Conservation (phyloP, 2,797 vertebrate genomes). For the Rhinichthys osculus region DNA sequence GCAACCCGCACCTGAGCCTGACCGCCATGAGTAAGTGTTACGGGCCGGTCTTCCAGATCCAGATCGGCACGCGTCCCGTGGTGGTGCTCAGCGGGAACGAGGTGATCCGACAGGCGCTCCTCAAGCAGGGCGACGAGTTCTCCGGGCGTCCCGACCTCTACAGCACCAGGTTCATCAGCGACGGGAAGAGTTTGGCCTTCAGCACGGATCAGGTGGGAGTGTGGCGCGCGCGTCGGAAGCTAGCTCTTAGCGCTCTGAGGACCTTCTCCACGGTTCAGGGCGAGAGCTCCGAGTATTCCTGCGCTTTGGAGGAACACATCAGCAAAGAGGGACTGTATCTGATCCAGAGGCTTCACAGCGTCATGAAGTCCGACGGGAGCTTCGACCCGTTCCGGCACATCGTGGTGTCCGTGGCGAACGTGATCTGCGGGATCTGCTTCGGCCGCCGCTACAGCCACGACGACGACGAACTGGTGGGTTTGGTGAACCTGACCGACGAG, state of each 20-base stretch:
- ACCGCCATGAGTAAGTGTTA: slow-evolving; percentile 82
- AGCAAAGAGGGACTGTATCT: slow-evolving; percentile 82
- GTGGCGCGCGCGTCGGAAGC: slow-evolving; percentile 85
- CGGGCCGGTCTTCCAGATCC: slow-evolving; percentile 85
- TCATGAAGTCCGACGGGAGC: slow-evolving; percentile 77
- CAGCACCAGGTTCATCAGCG: slow-evolving; percentile 70
- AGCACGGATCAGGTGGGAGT: slow-evolving; percentile 80
- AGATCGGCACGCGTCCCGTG: slow-evolving; percentile 86
- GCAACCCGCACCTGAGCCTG: slow-evolving; percentile 82
- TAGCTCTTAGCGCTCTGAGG: slow-evolving; percentile 87
- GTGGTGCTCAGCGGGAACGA: slow-evolving; percentile 86
- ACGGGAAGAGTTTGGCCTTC: slow-evolving; percentile 87
- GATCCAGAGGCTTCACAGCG: slow-evolving; percentile 73
- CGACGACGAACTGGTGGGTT: slow-evolving; percentile 79
- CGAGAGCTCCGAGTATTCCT: slow-evolving; percentile 74
- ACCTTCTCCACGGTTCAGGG: slow-evolving; percentile 81
- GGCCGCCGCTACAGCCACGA: slow-evolving; percentile 86
- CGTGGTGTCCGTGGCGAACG: slow-evolving; percentile 88
- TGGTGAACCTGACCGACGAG: slow-evolving; percentile 82
- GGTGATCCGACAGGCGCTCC: slow-evolving; percentile 85
- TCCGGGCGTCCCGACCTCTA: slow-evolving; percentile 85
- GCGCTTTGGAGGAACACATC: slow-evolving; percentile 88
- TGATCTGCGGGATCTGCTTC: slow-evolving; percentile 92
- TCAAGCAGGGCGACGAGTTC: slow-evolving; percentile 89
- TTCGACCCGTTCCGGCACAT: slow-evolving; percentile 84